Percentiles rank a stretch among this genome's conserved stretches.
These are phyloP conservation scores for Pimephales promelas DNA, from an alignment of 2,113 vertebrate genomes.

Conservation along the genomic window DNA sequence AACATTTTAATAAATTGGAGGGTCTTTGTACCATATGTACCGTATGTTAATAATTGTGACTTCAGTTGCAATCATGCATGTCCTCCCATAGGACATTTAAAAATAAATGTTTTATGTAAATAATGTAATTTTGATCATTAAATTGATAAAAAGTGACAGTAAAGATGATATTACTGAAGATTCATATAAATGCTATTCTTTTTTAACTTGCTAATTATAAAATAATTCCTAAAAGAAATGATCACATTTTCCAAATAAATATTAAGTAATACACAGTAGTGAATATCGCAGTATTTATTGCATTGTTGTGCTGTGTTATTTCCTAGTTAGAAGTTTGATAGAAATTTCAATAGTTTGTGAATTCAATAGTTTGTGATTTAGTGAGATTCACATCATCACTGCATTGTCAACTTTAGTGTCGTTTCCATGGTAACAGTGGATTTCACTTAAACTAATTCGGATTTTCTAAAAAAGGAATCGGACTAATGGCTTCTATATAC, in stretches of 20 bases:
- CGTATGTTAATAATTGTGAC: neutral
- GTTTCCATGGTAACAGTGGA: conserved; percentile 4
- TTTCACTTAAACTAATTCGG: conserved; percentile 10
- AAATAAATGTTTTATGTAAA: neutral
- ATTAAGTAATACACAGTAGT: neutral
- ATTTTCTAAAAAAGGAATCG: neutral
- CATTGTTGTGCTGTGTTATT: neutral
- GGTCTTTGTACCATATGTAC: too few relatives aligned
- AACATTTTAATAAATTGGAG: neutral
- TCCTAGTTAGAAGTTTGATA: neutral
- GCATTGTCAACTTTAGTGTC: neutral
- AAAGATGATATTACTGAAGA: too few relatives aligned
- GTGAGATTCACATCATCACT: neutral
- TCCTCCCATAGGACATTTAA: neutral
- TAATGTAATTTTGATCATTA: too few relatives aligned
- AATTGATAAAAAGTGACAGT: too few relatives aligned
- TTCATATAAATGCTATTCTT: too few relatives aligned
- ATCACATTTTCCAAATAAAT: too few relatives aligned
- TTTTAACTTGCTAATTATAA: too few relatives aligned
- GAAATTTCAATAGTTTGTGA: neutral
- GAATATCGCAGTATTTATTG: neutral
- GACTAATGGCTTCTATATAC: neutral
- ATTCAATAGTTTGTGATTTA: neutral
- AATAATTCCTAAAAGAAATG: too few relatives aligned
- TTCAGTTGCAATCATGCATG: neutral